Evolutionary conservation across 1,140 invertebrate species (phyloP).

Genomic region (Anoplolepis gracilipes): DNA sequence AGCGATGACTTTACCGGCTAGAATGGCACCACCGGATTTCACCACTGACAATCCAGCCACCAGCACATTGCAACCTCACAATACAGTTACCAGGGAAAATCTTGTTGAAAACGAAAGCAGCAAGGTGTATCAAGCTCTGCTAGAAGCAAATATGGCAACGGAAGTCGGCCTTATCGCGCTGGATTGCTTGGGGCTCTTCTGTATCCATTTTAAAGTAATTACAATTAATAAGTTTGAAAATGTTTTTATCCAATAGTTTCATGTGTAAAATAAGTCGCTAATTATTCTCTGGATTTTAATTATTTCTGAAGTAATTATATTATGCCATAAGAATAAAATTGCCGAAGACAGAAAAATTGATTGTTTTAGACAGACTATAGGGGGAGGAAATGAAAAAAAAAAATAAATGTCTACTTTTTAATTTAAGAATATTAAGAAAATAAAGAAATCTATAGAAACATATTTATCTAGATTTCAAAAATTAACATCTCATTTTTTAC

Average conservation of each 20-base stretch:
- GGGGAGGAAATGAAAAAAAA: not conserved
- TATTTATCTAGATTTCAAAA: not conserved
- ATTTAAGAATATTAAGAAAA: not conserved
- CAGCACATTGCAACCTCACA: conserved; percentile 87
- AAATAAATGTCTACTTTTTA: not conserved
- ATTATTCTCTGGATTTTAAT: not conserved
- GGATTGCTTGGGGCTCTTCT: conserved; percentile 94
- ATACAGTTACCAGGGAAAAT: conserved; percentile 85
- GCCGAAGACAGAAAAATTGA: not conserved
- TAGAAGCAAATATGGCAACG: conserved; percentile 95
- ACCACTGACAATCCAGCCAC: conserved; percentile 84
- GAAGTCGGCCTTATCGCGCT: conserved; percentile 95
- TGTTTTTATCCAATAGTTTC: not conserved
- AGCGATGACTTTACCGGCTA: conserved; percentile 91
- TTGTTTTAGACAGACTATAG: not conserved
- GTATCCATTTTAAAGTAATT: conserved; percentile 90
- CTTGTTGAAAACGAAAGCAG: conserved; percentile 87
- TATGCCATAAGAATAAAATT: not conserved
- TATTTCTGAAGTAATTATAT: not conserved
- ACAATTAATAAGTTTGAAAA: not conserved
- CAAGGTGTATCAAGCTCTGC: conserved; percentile 88
- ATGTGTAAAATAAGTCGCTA: not conserved
- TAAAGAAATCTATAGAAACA: not conserved
- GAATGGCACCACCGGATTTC: conserved; percentile 91
- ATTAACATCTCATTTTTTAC: conserved; percentile 50